These are phyloP conservation scores for Cephus sareptanus DNA, from an alignment of 2,888 invertebrate genomes.

Conservation along the genomic window DNA sequence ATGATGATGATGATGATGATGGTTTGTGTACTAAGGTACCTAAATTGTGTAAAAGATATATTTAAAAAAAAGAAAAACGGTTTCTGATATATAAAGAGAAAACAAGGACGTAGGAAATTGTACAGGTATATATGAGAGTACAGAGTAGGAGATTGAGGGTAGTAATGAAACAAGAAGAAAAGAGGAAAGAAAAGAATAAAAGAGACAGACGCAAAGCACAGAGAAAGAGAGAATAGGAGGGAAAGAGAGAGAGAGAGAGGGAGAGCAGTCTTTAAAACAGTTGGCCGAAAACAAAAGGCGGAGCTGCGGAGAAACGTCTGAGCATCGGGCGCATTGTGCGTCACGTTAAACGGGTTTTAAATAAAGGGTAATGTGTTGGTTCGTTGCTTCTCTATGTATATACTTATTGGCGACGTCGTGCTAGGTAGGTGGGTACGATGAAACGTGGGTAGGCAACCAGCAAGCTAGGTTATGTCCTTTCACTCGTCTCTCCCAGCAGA, in stretches of 20 bases:
- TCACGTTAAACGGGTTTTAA: conserved; percentile 51
- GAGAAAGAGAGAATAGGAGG: not conserved
- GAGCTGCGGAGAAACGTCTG: conserved; percentile 51
- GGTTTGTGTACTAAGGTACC: conserved; percentile 27
- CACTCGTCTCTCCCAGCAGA: conserved; percentile 39
- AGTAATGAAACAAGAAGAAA: not conserved
- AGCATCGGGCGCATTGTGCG: conserved; percentile 56
- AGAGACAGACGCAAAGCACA: conserved; percentile 6
- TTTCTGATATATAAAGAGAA: conserved; percentile 9
- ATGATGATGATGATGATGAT: conserved; percentile 29
- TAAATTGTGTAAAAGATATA: not conserved
- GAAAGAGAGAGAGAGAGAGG: conserved; percentile 10
- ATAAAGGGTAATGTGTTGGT: conserved; percentile 59
- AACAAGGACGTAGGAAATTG: conserved; percentile 11
- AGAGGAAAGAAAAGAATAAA: conserved; percentile 10
- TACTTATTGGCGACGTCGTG: conserved; percentile 4
- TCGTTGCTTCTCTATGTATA: conserved; percentile 27
- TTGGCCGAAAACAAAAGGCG: conserved; percentile 59
- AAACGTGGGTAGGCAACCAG: conserved; percentile 28
- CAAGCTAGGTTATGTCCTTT: conserved; percentile 49
- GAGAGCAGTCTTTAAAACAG: conserved; percentile 51
- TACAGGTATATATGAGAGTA: not conserved
- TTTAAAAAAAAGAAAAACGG: not conserved
- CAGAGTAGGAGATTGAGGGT: not conserved
- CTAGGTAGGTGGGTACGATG: conserved; percentile 45